Conservation (phyloP, 2,797 vertebrate genomes). For the Neosilurus hyrtlii region DNA sequence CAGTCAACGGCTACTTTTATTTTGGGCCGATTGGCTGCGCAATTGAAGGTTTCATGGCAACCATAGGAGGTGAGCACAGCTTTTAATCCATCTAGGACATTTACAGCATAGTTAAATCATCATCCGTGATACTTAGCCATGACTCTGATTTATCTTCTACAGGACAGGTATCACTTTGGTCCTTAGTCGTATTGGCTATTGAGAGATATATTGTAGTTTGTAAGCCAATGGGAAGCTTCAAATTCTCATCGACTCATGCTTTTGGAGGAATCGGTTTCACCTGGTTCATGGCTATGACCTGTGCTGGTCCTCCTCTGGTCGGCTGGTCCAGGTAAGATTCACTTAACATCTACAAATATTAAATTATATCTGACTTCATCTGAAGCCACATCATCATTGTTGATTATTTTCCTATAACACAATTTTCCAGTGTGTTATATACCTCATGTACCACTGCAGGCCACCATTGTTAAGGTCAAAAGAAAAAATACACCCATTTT, state of each 20-base stretch:
- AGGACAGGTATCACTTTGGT: slow-evolving; percentile 56
- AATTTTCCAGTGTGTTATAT: background rate
- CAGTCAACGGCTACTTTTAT: slow-evolving; percentile 66
- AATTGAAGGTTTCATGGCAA: slow-evolving; percentile 68
- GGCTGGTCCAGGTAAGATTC: slow-evolving; percentile 71
- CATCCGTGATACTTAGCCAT: background rate
- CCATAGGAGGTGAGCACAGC: slow-evolving; percentile 64
- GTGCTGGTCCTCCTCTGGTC: slow-evolving; percentile 62
- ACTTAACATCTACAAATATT: background rate
- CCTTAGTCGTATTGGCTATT: slow-evolving; percentile 56
- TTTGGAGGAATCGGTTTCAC: slow-evolving; percentile 66
- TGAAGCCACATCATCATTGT: background rate
- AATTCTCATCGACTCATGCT: slow-evolving; percentile 61
- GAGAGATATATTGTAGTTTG: slow-evolving; percentile 65
- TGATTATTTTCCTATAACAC: background rate
- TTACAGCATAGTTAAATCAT: background rate
- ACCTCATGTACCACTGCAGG: background rate
- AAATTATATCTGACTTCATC: background rate
- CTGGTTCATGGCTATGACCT: slow-evolving; percentile 67
- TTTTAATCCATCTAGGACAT: background rate
- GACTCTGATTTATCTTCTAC: background rate
- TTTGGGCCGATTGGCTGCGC: slow-evolving; percentile 61
- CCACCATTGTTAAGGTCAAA: background rate
- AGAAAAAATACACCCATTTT: too few relatives aligned
- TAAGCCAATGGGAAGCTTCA: slow-evolving; percentile 72